These are phyloP conservation scores for Oedothorax gibbosus DNA, from an alignment of 1,140 invertebrate species.

Conservation along the genomic window DNA sequence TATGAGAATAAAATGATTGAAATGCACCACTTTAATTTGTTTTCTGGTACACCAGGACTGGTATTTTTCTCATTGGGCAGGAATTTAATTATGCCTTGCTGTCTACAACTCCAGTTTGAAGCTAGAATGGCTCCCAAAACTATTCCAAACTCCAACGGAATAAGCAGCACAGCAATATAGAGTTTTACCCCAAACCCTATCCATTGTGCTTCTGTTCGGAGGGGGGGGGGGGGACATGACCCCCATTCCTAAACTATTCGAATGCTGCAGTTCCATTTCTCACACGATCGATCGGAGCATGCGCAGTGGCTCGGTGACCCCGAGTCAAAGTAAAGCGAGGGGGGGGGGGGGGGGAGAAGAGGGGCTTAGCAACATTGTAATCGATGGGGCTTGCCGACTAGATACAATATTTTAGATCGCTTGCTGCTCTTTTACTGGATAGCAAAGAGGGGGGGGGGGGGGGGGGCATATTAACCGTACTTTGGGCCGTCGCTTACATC, in stretches of 20 bases:
- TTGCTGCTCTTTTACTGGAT: background rate
- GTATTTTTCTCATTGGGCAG: too few relatives aligned
- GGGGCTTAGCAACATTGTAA: conserved; percentile 50
- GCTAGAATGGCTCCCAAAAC: too few relatives aligned
- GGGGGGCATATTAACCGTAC: conserved; percentile 17
- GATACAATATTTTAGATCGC: conserved; percentile 53
- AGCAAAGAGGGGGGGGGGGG: background rate
- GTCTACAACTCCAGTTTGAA: too few relatives aligned
- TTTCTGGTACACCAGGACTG: too few relatives aligned
- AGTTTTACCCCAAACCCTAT: background rate
- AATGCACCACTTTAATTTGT: too few relatives aligned
- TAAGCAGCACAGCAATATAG: background rate
- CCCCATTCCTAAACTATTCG: background rate
- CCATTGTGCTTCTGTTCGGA: too few relatives aligned
- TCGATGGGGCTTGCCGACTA: conserved; percentile 38
- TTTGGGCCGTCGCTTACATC: conserved; percentile 1
- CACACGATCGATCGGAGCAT: conserved; percentile 42
- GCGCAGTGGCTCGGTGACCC: conserved; percentile 19
- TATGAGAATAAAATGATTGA: too few relatives aligned
- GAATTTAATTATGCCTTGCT: too few relatives aligned
- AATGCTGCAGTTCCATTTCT: conserved; percentile 37
- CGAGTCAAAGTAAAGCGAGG: background rate
- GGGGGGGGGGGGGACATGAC: too few relatives aligned
- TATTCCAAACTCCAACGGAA: too few relatives aligned
- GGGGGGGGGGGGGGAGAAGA: background rate